These are phyloP conservation scores for Phoenoteleia sp. DNA, from an alignment of 2,888 invertebrate genomes.

Conservation along the genomic window DNA sequence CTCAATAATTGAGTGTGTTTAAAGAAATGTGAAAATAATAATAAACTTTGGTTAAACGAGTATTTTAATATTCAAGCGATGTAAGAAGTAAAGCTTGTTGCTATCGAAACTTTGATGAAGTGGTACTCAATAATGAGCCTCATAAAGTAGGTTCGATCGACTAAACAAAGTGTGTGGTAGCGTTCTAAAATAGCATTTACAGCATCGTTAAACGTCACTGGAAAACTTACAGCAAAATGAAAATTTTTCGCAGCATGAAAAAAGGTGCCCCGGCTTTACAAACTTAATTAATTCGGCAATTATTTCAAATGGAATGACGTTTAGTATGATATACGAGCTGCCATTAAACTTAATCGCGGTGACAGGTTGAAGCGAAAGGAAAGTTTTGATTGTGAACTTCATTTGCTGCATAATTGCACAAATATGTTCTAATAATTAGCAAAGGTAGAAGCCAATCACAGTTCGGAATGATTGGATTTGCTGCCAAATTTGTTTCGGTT, in stretches of 20 bases:
- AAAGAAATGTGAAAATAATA: slow-evolving; percentile 38
- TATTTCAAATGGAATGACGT: background rate
- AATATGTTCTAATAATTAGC: too few species aligned
- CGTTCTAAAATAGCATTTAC: slow-evolving; percentile 32
- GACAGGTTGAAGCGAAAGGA: background rate
- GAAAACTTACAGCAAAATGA: background rate
- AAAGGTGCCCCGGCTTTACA: background rate
- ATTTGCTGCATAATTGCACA: background rate
- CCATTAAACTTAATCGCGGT: background rate
- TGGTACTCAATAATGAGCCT: slow-evolving; percentile 43
- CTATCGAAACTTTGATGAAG: slow-evolving; percentile 50
- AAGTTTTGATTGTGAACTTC: background rate
- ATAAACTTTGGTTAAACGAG: slow-evolving; percentile 3
- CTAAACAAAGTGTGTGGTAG: slow-evolving; percentile 33
- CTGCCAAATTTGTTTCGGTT: too few species aligned
- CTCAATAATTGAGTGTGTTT: too few species aligned
- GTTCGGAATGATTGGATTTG: too few species aligned
- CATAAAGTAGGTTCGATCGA: slow-evolving; percentile 55
- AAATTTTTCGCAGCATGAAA: background rate
- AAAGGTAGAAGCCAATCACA: too few species aligned
- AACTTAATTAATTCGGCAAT: background rate
- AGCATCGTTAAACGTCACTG: slow-evolving; percentile 23
- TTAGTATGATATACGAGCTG: background rate
- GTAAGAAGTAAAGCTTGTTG: slow-evolving; percentile 52
- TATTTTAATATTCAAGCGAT: slow-evolving; percentile 35